Base-by-base conservation (phyloP, 2,888 invertebrate species). In the Dilophus febrilis region DNA sequence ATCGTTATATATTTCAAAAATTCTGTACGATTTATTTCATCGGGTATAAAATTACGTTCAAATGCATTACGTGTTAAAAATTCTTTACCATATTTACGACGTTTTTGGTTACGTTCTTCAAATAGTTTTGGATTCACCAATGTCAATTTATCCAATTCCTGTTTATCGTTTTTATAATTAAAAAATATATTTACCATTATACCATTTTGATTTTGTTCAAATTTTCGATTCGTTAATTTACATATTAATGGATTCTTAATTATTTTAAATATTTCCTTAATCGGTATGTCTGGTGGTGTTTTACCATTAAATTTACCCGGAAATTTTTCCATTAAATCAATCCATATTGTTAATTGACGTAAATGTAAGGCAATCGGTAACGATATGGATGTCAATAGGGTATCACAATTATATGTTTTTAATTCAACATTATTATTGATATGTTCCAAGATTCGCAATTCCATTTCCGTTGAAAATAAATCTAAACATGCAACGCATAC, bases 211-310 rank as follows among this genome's bases (percentile, higher is more conserved):
- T 70, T 59, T n/a, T 57, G 54, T 50, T 77, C 71, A 45, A 74
- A 66, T 12, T 56, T 55, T 53, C 71, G 74, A 12, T 60, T 58
- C 1, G 79, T 59, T 35, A 58, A 53, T 12, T 61, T 43, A 13
- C 74, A 72, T 17, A 87, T 58, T 40, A 61, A 59, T 1, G 70
- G 64, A 38, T 77, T 75, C 39, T 77, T 67, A 11, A 74, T 67
- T 66, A 77, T 74, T 58, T 86, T 86, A 71, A 84, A 85, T 0
- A 78, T 76, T 54, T 86, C 84, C 54, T 88, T 90, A 1, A 82
- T 55, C 0, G 75, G 64, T 14, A 71, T 68, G 50, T 71, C 57
- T 1, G 57, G 56, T 2, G 55, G 46, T 1, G 37, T 26, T n/a
- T 49, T 63, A 63, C 22, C 39, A 28, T 64, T 62, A 39, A 69